Conservation (phyloP, 2,797 vertebrate species). For the Danionella dracula region DNA sequence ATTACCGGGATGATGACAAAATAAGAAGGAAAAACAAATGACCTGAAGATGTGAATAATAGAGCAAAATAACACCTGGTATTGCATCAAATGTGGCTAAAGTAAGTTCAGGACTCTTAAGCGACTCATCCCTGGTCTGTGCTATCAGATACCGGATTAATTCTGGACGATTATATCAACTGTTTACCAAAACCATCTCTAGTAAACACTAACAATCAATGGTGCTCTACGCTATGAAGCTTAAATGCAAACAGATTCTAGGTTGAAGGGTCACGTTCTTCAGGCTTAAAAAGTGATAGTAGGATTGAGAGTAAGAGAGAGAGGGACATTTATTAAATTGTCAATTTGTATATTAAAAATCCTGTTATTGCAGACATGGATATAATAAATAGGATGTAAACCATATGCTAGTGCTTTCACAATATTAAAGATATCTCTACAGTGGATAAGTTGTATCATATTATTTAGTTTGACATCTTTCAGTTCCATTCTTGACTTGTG, state of each 20-base stretch:
- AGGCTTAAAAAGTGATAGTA: neutral
- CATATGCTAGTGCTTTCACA: neutral
- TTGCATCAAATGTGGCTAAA: neutral
- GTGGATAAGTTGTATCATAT: neutral
- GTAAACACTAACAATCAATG: constrained; percentile 28
- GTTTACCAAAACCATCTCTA: constrained; percentile 11
- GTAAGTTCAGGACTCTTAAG: constrained; percentile 5
- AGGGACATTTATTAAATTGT: neutral
- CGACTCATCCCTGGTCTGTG: constrained; percentile 1
- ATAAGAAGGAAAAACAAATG: constrained; percentile 26
- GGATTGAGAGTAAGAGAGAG: neutral
- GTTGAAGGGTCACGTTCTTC: constrained; percentile 17
- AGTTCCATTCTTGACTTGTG: neutral
- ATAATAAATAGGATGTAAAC: neutral
- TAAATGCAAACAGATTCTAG: constrained; percentile 12
- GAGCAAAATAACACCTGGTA: neutral
- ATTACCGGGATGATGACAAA: constrained; percentile 9
- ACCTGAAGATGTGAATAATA: neutral
- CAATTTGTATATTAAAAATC: neutral
- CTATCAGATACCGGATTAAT: constrained; percentile 18
- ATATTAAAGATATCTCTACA: neutral
- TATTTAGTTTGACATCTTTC: neutral
- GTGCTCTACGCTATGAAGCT: neutral
- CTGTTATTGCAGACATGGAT: neutral
- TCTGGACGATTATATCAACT: constrained; percentile 11